Evolutionary conservation across 2,797 vertebrate species (phyloP), one percentile per base, ranked within the genome.

Genomic region (Huso huso): DNA sequence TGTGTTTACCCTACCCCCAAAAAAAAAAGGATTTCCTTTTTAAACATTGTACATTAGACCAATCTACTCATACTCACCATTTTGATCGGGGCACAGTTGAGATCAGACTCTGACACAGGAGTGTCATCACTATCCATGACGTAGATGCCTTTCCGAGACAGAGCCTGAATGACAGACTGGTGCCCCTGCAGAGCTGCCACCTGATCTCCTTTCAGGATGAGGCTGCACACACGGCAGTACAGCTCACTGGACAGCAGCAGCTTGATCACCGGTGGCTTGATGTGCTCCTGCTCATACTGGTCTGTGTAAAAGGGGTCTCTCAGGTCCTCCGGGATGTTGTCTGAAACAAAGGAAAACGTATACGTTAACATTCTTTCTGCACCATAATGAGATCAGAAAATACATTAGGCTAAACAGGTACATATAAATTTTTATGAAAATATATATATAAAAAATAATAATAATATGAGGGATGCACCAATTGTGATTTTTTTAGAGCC

Each of bases 261-360:
- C 51, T 74, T 93, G 80, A 94, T 93, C 71, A 97, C 93, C 0
- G 95, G 97, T 0, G 97, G 97, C 60, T 99, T 99, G 73, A 99
- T 98, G 80, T 99, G 97, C 64, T 99, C 96, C 81, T 99, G 96
- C 68, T 99, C 94, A 1, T 99, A 99, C 73, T 99, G 97, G 72
- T 99, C 97, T 9, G 91, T 91, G 85, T 99, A 99, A 73, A 99
- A 99, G 0, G 96, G 95, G 81, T 99, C 95, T 81, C 91, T 87
- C 77, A 99, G 83, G 72, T 99, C 96, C 75, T 96, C 95, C 0
- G 97, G 97, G 83, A 99, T 92, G 70, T 97, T 93, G 76, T 98
- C 97, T 98, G 87, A 0, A 77, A 73, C 2, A 37, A 63, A 0
- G 1, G 23, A 61, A 13, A 73, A 1, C 49, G 37, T 37, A 37